Base-by-base conservation (phyloP, 2,113 vertebrate species). In the Climacteris rufus region DNA sequence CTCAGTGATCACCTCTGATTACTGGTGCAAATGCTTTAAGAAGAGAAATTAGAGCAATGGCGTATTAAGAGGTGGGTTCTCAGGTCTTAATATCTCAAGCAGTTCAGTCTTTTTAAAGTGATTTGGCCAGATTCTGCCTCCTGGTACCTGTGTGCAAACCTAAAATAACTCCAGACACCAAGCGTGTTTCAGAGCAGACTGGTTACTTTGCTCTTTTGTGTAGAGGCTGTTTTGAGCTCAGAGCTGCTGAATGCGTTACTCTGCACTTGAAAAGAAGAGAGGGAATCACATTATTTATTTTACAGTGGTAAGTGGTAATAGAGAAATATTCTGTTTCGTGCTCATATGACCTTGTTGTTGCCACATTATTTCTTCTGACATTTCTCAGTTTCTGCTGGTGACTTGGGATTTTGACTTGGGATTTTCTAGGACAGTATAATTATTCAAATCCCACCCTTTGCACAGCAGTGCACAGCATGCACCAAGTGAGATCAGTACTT, bases 31-130 rank as follows among this genome's bases (percentile, higher is more conserved):
- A 97, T 93, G 89, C 94, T 96, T 90, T 97, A 97, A 96, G 96
- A 97, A 89, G 93, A 94, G 71, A 96, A 97, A 97, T 97, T 97
- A 96, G 96, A 97, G 95, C 94, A 97, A 97, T 94, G 90, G 89
- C 5, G 24, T 95, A 97, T 97, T 97, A 97, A 88, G 96, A 86
- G 68, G 60, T 94, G 64, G 72, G 50, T 75, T 97, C 83, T 92
- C 82, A 80, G 87, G 76, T 94, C 76, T 93, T 96, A 96, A 31
- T 93, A 93, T 93, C 57, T 89, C 69, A 84, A 95, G 63, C 60
- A 89, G 37, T 95, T 95, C 61, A 90, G 69, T 75, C 74, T 77
- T 97, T 96, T 56, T 49, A 39, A 95, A 90, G 81, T 90, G 42
- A 89, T 92, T 91, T 91, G 70, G 28, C 10, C 45, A 86, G 20